phyloP scores from a whole-genome alignment of 2,888 invertebrate species.

The Leptopilina drosophilae region DNA sequence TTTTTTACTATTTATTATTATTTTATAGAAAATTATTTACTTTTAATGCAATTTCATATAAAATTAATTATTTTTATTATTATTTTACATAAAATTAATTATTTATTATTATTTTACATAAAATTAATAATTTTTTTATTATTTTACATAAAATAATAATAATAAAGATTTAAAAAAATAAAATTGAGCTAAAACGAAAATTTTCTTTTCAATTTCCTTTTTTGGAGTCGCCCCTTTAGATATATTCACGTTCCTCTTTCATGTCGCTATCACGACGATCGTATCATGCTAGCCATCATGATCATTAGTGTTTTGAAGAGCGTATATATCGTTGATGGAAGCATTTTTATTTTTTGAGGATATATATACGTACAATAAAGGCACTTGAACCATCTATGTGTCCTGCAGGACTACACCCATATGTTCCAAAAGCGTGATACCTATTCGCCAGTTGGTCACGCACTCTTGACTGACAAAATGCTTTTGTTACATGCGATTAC shows the following conservation, averaged over 20 bases:
- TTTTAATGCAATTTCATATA: no score
- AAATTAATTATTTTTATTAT: no score
- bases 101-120: no score
- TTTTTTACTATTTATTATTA: no score
- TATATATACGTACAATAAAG: constrained; percentile 43
- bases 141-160: no score
- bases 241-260: neutral
- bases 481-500: constrained; percentile 61
- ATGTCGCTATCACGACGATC: constrained; percentile 18
- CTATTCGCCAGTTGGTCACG: constrained; percentile 67
- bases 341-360: constrained; percentile 46
- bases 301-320: constrained; percentile 59
- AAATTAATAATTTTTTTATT: no score
- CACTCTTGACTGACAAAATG: constrained; percentile 58
- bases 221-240: neutral
- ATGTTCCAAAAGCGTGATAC: constrained; percentile 56
- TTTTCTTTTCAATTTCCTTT: neutral
- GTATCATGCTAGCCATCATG: constrained; percentile 43
- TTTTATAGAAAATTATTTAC: no score
- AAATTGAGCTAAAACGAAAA: neutral
- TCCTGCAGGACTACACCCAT: constrained; percentile 57
- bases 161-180: no score
- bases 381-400: constrained; percentile 51
- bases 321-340: constrained; percentile 54
- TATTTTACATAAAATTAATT: no score